These are phyloP conservation scores for Xylocopa sonorina DNA, from an alignment of 1,140 invertebrate species.

Conservation along the genomic window DNA sequence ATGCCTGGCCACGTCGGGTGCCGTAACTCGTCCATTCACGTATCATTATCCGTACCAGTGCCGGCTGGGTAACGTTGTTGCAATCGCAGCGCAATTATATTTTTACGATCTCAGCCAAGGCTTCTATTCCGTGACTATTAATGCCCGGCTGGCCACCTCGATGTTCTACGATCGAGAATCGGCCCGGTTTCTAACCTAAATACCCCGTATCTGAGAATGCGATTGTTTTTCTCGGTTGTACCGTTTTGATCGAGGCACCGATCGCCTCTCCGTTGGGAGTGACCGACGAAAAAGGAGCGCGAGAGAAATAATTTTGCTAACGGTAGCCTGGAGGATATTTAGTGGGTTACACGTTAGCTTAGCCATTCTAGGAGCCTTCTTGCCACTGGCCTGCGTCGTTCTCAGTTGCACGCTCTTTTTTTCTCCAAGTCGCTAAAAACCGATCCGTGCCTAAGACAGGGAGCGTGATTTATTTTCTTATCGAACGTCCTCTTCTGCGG, in stretches of 20 bases:
- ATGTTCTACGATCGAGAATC: conserved; percentile 29
- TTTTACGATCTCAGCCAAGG: conserved; percentile 81
- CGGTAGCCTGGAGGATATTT: neutral
- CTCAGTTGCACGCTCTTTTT: no score
- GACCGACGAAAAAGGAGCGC: conserved; percentile 14
- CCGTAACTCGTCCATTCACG: conserved; percentile 74
- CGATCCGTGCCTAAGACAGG: no score
- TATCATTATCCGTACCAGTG: conserved; percentile 77
- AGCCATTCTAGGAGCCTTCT: neutral
- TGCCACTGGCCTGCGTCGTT: neutral
- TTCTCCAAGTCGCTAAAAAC: no score
- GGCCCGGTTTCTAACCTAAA: conserved; percentile 61
- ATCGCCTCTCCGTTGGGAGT: neutral
- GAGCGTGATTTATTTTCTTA: neutral
- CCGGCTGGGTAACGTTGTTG: conserved; percentile 79
- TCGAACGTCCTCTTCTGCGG: neutral
- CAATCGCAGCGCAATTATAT: conserved; percentile 81
- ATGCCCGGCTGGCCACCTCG: conserved; percentile 65
- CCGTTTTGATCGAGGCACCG: conserved; percentile 39
- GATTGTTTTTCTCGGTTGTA: conserved; percentile 34
- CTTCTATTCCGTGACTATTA: conserved; percentile 78
- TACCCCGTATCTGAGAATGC: conserved; percentile 39
- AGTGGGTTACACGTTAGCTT: neutral
- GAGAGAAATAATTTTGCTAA: conserved; percentile 22
- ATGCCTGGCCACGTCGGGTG: conserved; percentile 65